Evolutionary conservation across 2,113 vertebrate genomes (phyloP).

Genomic region (Peromyscus californicus): DNA sequence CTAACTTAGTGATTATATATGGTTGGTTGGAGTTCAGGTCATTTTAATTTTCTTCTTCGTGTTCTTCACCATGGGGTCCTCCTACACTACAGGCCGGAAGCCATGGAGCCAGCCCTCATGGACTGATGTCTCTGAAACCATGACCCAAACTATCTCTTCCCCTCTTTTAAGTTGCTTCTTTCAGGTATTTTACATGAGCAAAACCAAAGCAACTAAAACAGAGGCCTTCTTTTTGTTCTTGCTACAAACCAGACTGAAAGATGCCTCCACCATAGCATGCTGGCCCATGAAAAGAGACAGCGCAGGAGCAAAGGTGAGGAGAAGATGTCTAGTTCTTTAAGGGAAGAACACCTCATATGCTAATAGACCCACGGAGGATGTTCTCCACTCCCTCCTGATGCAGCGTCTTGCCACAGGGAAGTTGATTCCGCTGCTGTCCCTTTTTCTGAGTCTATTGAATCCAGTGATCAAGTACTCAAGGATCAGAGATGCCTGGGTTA

Average conservation of each 20-base stretch:
- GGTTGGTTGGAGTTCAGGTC: not conserved
- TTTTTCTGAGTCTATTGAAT: not conserved
- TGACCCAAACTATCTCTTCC: not conserved
- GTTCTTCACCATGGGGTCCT: not conserved
- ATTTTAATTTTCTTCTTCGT: slow-evolving; percentile 17
- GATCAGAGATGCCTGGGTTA: not conserved
- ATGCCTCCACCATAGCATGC: not conserved
- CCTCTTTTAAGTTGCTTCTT: not conserved
- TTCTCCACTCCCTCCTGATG: not conserved
- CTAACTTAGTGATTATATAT: not conserved
- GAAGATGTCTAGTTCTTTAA: not conserved
- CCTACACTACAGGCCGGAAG: not conserved
- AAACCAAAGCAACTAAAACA: not conserved
- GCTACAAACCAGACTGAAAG: not conserved
- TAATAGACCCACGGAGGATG: not conserved
- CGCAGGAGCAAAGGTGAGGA: not conserved
- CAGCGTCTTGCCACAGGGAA: not conserved
- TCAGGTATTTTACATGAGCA: not conserved
- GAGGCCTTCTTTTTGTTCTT: not conserved
- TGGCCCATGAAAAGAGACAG: not conserved
- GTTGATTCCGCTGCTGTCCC: not conserved
- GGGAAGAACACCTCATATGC: not conserved
- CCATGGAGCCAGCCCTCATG: not conserved
- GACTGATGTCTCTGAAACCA: not conserved
- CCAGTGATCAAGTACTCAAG: not conserved